Conservation (phyloP, 2,888 invertebrate species). For the Chymomyza procnemis region DNA sequence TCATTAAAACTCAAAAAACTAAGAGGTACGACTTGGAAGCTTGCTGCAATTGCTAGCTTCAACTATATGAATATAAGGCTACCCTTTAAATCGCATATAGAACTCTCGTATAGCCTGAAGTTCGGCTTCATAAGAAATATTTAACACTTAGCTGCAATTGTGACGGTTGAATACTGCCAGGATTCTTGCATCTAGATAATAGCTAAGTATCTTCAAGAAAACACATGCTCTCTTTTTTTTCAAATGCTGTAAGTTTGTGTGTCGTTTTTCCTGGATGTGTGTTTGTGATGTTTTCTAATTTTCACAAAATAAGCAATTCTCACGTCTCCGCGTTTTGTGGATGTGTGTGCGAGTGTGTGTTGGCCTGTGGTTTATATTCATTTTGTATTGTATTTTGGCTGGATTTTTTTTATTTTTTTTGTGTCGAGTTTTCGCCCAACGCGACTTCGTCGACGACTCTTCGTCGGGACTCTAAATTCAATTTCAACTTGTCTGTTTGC, state of each 20-base stretch:
- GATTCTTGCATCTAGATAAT: conserved; percentile 37
- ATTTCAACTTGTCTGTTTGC: conserved; percentile 37
- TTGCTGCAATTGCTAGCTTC: too few relatives aligned
- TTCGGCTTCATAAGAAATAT: conserved; percentile 19
- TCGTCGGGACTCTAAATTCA: conserved; percentile 49
- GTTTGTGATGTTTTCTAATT: conserved; percentile 65
- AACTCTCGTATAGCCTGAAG: not conserved
- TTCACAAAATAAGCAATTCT: conserved; percentile 67
- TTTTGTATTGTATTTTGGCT: conserved; percentile 2
- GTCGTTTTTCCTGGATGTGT: conserved; percentile 8
- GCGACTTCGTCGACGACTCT: not conserved
- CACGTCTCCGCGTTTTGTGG: conserved; percentile 48
- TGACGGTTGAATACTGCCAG: conserved; percentile 50
- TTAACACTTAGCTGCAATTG: conserved; percentile 65
- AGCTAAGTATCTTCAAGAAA: conserved; percentile 3
- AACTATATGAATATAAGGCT: too few relatives aligned
- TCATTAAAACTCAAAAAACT: too few relatives aligned
- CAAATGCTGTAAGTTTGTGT: not conserved
- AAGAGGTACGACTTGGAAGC: too few relatives aligned
- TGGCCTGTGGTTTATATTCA: conserved; percentile 36
- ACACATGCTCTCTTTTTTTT: conserved; percentile 11
- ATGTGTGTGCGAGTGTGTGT: conserved; percentile 18
- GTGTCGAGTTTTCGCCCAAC: not conserved
- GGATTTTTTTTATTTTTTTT: too few relatives aligned
- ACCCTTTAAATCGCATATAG: not conserved